Base-by-base conservation (phyloP, 2,797 vertebrate species). In the Ficedula albicollis region DNA sequence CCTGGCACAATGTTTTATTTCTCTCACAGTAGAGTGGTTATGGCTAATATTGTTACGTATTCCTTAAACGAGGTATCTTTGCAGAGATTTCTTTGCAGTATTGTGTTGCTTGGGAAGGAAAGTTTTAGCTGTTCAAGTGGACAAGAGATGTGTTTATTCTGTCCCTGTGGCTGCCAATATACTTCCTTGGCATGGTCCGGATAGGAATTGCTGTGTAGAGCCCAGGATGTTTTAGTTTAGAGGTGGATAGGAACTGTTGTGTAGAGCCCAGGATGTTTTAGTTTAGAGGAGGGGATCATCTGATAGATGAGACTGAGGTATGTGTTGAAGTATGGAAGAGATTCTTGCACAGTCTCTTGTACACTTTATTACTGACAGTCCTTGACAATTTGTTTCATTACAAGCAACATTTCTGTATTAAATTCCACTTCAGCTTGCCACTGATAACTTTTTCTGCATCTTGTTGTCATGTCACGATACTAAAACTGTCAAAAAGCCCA, bases 101-200 rank as follows among this genome's bases (percentile, higher is more conserved):
- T 23, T 0, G 0, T 23, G 4, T 55, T 1, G 2, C 30, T 66
- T 1, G 3, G 36, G 10, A 89, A 19, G 19, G 29, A 66, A 41
- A 32, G 39, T 15, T 73, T 5, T 5, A 74, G 18, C 38, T 72
- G 6, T 64, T 86, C 9, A 27, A 11, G 18, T 44, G 18, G 29
- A 20, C 22, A 48, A 51, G 58, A 66, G 77, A 34, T 63, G 7
- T 18, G 4, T 58, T 58, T 3, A 1, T 70, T 76, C 38, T 60
- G 9, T 43, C 6, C 36, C 15, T 46, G 13, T 70, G 62, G n/a
- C 56, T 93, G 21, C 22, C 17, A 26, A 1, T 55, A 6, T 11
- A 9, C 51, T 49, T 79, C 27, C 44, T 69, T 62, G 72, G 16
- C 2, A 1, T 30, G 30, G 4, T 52, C 36, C 0, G 0, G 32